Conservation (phyloP, 30 jellyfish, hydroid and myxozoan genomes). For the Hydractinia symbiolongicarpus region DNA sequence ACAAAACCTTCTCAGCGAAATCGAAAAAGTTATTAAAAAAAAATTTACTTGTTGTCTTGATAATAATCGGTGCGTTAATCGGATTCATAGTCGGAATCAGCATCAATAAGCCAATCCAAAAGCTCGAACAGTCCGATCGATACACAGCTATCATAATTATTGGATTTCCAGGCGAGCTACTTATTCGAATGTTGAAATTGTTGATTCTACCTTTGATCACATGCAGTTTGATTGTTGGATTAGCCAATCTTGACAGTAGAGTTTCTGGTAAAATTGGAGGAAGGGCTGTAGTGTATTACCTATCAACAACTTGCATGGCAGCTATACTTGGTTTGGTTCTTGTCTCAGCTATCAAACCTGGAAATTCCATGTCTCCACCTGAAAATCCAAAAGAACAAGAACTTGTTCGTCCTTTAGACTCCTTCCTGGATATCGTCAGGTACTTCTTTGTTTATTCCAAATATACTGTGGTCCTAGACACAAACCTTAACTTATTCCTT, state of each 20-base stretch:
- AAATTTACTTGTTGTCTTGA: slow-evolving; percentile 55
- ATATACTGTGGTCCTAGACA: not conserved
- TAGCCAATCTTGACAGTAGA: slow-evolving; percentile 64
- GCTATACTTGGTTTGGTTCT: slow-evolving; percentile 75
- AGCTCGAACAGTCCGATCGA: slow-evolving; percentile 61
- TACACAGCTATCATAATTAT: slow-evolving; percentile 50
- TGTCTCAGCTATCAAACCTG: slow-evolving; percentile 83
- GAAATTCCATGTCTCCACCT: slow-evolving; percentile 63
- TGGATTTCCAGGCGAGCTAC: slow-evolving; percentile 92
- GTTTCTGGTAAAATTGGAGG: slow-evolving; percentile 82
- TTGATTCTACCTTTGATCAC: slow-evolving; percentile 79
- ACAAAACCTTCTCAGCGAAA: not conserved
- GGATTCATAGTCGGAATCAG: slow-evolving; percentile 71
- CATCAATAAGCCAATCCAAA: slow-evolving; percentile 56
- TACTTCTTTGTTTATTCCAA: not conserved
- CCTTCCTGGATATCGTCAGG: slow-evolving; percentile 90
- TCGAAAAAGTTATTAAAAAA: slow-evolving; percentile 28
- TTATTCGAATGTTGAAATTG: slow-evolving; percentile 65
- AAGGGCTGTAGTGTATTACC: slow-evolving; percentile 73
- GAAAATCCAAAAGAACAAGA: slow-evolving; percentile 31
- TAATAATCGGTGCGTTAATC: slow-evolving; percentile 57
- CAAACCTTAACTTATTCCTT: not conserved
- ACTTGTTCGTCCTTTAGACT: slow-evolving; percentile 78
- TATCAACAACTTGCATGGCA: slow-evolving; percentile 74
- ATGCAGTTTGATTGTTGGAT: slow-evolving; percentile 78